These are phyloP conservation scores for Pipistrellus nathusii DNA, from an alignment of 2,797 vertebrate genomes.

Conservation along the genomic window DNA sequence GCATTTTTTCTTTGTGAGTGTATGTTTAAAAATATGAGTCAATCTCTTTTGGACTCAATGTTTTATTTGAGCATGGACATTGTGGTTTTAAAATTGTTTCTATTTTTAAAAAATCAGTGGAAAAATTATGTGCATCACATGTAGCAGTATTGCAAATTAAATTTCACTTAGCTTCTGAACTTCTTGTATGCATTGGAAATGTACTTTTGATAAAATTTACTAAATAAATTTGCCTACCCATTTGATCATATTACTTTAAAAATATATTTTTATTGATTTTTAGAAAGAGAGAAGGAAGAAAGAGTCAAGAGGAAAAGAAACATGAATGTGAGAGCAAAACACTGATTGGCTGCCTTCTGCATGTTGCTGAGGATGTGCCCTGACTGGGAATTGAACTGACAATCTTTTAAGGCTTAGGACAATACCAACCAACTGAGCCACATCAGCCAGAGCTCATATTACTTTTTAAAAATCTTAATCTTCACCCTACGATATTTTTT, in stretches of 20 bases:
- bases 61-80: neutral
- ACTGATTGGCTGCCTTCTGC: neutral
- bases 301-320: neutral
- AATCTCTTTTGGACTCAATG: neutral
- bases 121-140: neutral
- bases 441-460: too few relatives aligned
- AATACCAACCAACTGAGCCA: too few relatives aligned
- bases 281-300: neutral
- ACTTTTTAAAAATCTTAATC: too few relatives aligned
- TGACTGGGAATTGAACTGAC: too few relatives aligned
- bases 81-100: constrained; percentile 25
- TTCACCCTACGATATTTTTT: too few relatives aligned
- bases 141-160: neutral
- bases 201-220: constrained; percentile 40
- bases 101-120: neutral
- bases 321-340: neutral
- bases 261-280: neutral
- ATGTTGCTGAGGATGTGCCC: too few relatives aligned
- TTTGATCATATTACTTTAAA: constrained; percentile 35
- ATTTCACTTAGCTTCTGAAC: neutral
- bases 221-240: constrained; percentile 31
- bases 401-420: too few relatives aligned
- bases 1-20: neutral
- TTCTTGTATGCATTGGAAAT: neutral
- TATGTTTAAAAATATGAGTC: constrained; percentile 27